phyloP scores from a whole-genome alignment of 2,797 vertebrate genomes.

The Gadopsis marmoratus region DNA sequence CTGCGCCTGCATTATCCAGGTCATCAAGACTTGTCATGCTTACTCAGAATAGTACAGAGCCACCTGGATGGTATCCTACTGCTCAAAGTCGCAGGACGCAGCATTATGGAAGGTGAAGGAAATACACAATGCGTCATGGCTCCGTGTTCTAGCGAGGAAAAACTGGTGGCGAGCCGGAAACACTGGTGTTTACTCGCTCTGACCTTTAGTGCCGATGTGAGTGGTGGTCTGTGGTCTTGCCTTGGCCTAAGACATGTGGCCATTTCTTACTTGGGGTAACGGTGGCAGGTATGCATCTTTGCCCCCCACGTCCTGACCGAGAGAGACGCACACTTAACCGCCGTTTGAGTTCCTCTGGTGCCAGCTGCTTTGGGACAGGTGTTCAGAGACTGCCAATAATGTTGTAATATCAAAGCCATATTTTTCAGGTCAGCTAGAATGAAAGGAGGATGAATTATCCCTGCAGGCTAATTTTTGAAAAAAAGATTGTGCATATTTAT shows the following conservation, averaged over 20 bases:
- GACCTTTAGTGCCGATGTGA: slow-evolving; percentile 66
- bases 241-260: slow-evolving; percentile 43
- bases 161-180: slow-evolving; percentile 55
- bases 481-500: slow-evolving; percentile 81
- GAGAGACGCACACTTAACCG: slow-evolving; percentile 47
- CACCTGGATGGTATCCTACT: slow-evolving; percentile 26
- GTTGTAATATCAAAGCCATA: slow-evolving; percentile 75
- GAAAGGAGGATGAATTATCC: slow-evolving; percentile 78
- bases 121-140: slow-evolving; percentile 29
- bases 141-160: not conserved
- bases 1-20: slow-evolving; percentile 66
- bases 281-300: slow-evolving; percentile 42
- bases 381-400: slow-evolving; percentile 72
- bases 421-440: slow-evolving; percentile 75
- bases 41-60: slow-evolving; percentile 46
- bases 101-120: slow-evolving; percentile 25
- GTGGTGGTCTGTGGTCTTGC: slow-evolving; percentile 42
- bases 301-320: slow-evolving; percentile 28
- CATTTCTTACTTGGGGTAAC: slow-evolving; percentile 42
- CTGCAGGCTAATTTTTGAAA: slow-evolving; percentile 67
- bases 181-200: slow-evolving; percentile 32
- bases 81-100: slow-evolving; percentile 41
- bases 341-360: slow-evolving; percentile 62
- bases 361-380: slow-evolving; percentile 58
- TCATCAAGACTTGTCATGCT: slow-evolving; percentile 61